Evolutionary conservation across 2,888 invertebrate genomes (phyloP).

Genomic region (Aspidiotus destructor): DNA sequence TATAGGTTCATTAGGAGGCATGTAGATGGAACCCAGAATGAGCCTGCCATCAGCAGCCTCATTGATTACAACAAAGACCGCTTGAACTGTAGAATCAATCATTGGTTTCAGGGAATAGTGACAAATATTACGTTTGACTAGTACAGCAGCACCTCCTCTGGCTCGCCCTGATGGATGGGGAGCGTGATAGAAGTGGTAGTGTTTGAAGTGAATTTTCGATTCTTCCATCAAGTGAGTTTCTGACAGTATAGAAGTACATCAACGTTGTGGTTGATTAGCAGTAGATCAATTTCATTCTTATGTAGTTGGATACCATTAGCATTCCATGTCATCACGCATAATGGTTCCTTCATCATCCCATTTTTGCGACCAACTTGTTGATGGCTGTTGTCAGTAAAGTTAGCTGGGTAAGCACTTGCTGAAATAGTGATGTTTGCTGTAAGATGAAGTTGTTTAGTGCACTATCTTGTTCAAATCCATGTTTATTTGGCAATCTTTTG

Average conservation of each 20-base stretch:
- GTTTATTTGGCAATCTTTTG: background rate
- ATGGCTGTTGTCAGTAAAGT: background rate
- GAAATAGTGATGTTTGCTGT: background rate
- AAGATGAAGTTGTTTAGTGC: background rate
- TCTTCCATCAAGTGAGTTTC: slow-evolving; percentile 4
- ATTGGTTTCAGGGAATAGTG: too few relatives aligned
- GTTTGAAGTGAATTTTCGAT: background rate
- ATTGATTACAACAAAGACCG: too few relatives aligned
- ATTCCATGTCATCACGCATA: background rate
- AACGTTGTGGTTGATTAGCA: background rate
- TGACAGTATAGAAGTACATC: slow-evolving; percentile 2
- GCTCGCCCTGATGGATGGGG: background rate
- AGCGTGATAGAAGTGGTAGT: background rate
- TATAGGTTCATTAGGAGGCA: too few relatives aligned
- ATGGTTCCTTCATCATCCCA: background rate
- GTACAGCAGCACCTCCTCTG: background rate
- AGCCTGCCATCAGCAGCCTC: too few relatives aligned
- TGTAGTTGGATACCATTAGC: background rate
- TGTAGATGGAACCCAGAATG: too few relatives aligned
- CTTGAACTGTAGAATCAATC: too few relatives aligned
- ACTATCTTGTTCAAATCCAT: background rate
- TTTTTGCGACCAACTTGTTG: background rate
- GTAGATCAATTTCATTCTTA: background rate
- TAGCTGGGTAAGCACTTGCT: background rate
- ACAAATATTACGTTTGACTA: background rate